Conservation (phyloP, 2,113 vertebrate species). For the Nyctibius bracteatus region DNA sequence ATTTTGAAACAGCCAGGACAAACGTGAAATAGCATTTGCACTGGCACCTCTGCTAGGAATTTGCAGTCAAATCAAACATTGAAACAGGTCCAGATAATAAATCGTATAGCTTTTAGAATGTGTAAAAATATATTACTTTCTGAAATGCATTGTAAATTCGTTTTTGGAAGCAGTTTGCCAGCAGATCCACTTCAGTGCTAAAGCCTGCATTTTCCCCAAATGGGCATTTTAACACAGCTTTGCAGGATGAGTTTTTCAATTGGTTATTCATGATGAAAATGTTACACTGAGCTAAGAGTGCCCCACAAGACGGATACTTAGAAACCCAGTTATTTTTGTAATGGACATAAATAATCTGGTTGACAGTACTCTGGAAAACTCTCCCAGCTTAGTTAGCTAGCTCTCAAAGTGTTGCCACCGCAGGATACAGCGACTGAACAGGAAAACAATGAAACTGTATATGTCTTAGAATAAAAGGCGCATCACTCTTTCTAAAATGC, state of each 20-base stretch:
- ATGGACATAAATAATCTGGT: slow-evolving; percentile 46
- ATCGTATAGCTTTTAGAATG: background rate
- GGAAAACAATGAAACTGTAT: slow-evolving; percentile 32
- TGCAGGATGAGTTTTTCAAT: background rate
- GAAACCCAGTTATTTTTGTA: slow-evolving; percentile 61
- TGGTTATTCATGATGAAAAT: slow-evolving; percentile 26
- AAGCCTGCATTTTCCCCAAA: background rate
- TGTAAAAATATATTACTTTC: background rate
- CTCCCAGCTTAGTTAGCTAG: slow-evolving; percentile 12
- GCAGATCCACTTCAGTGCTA: background rate
- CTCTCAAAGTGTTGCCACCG: slow-evolving; percentile 28
- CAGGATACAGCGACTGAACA: background rate
- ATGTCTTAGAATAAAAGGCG: background rate
- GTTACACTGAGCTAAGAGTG: slow-evolving; percentile 18
- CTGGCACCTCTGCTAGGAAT: background rate
- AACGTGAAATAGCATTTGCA: background rate
- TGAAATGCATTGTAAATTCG: background rate
- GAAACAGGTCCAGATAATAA: background rate
- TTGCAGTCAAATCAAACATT: background rate
- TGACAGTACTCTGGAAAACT: background rate
- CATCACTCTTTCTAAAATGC: background rate
- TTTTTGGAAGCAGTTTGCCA: background rate
- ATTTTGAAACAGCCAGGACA: background rate
- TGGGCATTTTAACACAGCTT: background rate
- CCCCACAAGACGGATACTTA: slow-evolving; percentile 46